Evolutionary conservation across 1,140 invertebrate species (phyloP), one percentile per base, ranked within the genome.

Genomic region (Grapholita molesta): DNA sequence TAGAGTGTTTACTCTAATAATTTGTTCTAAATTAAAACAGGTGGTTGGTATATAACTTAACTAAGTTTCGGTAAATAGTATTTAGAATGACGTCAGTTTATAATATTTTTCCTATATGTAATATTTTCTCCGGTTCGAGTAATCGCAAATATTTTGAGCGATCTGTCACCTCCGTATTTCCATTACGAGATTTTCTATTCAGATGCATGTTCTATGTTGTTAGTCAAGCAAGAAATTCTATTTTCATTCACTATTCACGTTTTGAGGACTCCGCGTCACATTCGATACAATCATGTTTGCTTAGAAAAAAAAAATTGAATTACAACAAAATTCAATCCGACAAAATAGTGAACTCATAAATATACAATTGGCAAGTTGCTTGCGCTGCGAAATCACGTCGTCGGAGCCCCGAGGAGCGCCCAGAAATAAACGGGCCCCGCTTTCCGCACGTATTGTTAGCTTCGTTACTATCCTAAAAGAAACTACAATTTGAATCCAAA

Each of bases 301-400:
- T 48, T 33, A 69, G n/a, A 15, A 66, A 61, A 52, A 68, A 42
- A 75, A 77, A 86, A 80, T 76, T 64, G 73, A 76, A 81, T 79
- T 77, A 82, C 77, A 71, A 66, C 78, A 80, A 85, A 82, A 86
- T 81, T 81, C 76, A 85, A 83, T 83, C 72, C 76, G 48, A 70
- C 78, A 72, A 83, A 83, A 82, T 85, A 86, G 85, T 85, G 72
- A 83, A 83, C 85, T 90, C 86, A 90, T 90, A 90, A 89, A 89
- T 90, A 89, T 89, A 88, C 86, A 88, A 90, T 90, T 89, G 88
- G 82, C 78, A 78, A 78, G 78, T 79, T 83, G 83, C 82, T 85
- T 85, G 79, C 85, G 79, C 78, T 83, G 74, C 80, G 61, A 78
- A 86, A 90, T 86, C 86, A 89, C 86, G 86, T 86, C 80, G 42